Evolutionary conservation across 2,888 invertebrate genomes (phyloP), one percentile per base, ranked within the genome.

Genomic region (Cryptocheilus praepositus): DNA sequence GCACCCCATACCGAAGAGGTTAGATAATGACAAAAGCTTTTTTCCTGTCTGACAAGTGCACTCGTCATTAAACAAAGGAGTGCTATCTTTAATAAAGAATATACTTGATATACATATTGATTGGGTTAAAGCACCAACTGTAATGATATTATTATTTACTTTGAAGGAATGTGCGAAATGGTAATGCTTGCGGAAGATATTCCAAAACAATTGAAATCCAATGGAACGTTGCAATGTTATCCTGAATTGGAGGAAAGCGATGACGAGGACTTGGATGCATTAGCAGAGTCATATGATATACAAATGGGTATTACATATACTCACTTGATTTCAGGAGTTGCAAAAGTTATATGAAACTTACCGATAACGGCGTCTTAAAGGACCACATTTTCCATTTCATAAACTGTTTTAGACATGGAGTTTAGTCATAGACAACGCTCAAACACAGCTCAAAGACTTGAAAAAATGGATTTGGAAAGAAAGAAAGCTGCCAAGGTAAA

Each of bases 171-270:
- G 91, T 97, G 97, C 89, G 98, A 98, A 89, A 92, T 95, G 83
- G 95, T 97, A 61, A 96, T 98, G 94, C 92, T 94, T 43, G 94
- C 94, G 62, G 96, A 97, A 87, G 93, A 95, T 89, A 91, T 95
- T 80, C 94, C 95, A 21, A 92, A 91, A 82, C 90, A 92, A 76
- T 88, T 92, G 64, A 89, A 91, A 68, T 88, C 90, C 62, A 91
- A 91, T 86, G 86, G 91, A n/a, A 89, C 89, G 71, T 92, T 93
- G 81, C 91, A 93, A 65, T 92, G 92, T 76, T 96, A 95, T 88
- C 95, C 95, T 22, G 94, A 94, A 51, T 91, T 94, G 84, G 95
- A 95, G 81, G 93, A 94, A 68, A 95, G 94, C 82, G 95, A 94
- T 75, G 93, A 94, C 76, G 95, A 95, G 79, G 95, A 95, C 84